Base-by-base conservation (phyloP, 2,888 invertebrate genomes). In the Netelia virgata region DNA sequence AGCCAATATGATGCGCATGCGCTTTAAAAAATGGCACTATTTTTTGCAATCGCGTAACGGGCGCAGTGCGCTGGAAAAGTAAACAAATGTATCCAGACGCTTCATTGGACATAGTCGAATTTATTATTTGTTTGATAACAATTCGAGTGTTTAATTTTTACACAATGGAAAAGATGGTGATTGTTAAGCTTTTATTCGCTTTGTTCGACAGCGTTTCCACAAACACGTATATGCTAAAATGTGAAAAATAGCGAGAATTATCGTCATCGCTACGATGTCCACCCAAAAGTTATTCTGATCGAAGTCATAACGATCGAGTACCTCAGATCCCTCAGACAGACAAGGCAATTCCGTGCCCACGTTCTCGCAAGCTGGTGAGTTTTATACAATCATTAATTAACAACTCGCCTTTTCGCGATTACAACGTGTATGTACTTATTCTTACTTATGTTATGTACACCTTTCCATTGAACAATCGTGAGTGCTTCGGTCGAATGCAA, bases 401-500 rank as follows among this genome's bases (percentile, higher is more conserved):
- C 70, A 18, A 16, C 41, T 16, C 5, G 10, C 14, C 23, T 28
- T 61, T 28, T 23, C 14, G 23, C 9, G 1, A n/a, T 28, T 36
- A 36, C 6, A 5, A 14, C 36, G n/a, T 28, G n/a, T 14, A 61
- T 61, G 61, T 14, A 28, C 11, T 5, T 18, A 14, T 16, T 41
- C 95, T 95, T 94, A 97, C 97, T 95, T 87, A 97, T 97, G 91
- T 97, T 96, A 77, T 95, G 94, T 1, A 97, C 95, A 11, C 96
- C 96, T 73, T 96, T 95, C 98, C 97, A 98, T 90, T 98, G 98
- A 14, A 97, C 94, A 86, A 97, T 96, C 70, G 96, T 96, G 94
- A 98, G 95, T 0, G 97, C 96, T 94, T 98, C 98, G 88, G 97
- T 97, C 11, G 97, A 97, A 93, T 98, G 97, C 95, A 97, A 96